A percentile compares a stretch with the other conserved stretches of the same genome.
Conservation (phyloP, 2,888 invertebrate genomes). For the Gymnoscelis rufifasciata region DNA sequence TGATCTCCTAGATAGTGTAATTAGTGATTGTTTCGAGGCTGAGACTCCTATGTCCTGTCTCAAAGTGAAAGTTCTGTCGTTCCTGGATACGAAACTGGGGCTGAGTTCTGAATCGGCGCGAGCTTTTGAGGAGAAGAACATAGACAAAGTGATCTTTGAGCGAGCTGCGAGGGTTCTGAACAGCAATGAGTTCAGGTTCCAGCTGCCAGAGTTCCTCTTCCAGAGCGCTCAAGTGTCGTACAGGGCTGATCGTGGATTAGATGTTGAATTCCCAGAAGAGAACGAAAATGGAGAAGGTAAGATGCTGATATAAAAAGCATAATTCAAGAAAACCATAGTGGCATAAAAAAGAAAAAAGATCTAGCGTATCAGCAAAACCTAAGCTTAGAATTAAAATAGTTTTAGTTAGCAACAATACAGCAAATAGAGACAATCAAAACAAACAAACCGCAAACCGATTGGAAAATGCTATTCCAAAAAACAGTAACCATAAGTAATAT, state of each 20-base stretch:
- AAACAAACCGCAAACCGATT: no score
- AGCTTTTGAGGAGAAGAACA: slow-evolving; percentile 79
- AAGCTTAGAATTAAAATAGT: no score
- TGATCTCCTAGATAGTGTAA: slow-evolving; percentile 83
- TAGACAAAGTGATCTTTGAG: slow-evolving; percentile 87
- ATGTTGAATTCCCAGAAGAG: slow-evolving; percentile 79
- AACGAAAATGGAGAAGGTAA: slow-evolving; percentile 79
- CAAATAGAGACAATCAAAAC: no score
- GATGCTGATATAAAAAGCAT: slow-evolving; percentile 36
- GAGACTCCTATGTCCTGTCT: slow-evolving; percentile 85
- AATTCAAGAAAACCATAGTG: no score
- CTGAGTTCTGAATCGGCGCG: slow-evolving; percentile 80
- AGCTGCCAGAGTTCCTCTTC: slow-evolving; percentile 85
- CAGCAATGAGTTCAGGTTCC: slow-evolving; percentile 85
- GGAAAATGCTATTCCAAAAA: no score
- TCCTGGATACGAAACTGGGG: slow-evolving; percentile 85
- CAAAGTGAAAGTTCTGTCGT: slow-evolving; percentile 87
- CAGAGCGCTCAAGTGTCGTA: slow-evolving; percentile 83
- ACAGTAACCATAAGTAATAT: neutral
- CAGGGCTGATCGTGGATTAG: slow-evolving; percentile 82
- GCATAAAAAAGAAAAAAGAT: no score
- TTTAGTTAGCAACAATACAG: no score
- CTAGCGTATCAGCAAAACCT: no score
- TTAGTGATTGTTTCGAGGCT: slow-evolving; percentile 85
- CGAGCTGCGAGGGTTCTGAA: slow-evolving; percentile 84